phyloP scores from a whole-genome alignment of 64 coral and sea anemone genomes.

The Anthopleura sola region DNA sequence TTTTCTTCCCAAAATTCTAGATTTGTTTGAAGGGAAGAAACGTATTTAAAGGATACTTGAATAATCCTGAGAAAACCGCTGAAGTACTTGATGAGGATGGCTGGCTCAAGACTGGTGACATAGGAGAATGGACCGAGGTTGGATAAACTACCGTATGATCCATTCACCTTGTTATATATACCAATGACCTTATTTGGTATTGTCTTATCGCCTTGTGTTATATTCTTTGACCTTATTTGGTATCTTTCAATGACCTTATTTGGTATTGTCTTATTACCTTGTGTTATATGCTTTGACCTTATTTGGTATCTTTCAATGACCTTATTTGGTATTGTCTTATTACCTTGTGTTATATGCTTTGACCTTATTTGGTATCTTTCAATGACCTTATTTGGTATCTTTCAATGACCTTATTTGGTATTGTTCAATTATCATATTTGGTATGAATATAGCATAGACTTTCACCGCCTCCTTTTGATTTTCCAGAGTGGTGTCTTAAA shows the following conservation, averaged over 20 bases:
- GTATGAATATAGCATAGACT: too few relatives aligned
- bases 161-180: background rate
- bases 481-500: constrained; percentile 89
- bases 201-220: background rate
- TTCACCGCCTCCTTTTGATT: background rate
- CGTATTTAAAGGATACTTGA: constrained; percentile 86
- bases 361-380: too few relatives aligned
- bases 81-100: constrained; percentile 82
- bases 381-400: too few relatives aligned
- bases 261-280: too few relatives aligned
- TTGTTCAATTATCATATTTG: too few relatives aligned
- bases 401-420: too few relatives aligned
- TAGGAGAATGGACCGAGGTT: constrained; percentile 93
- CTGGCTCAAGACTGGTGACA: constrained; percentile 95
- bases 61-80: constrained; percentile 73
- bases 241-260: too few relatives aligned
- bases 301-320: too few relatives aligned
- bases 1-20: background rate
- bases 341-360: too few relatives aligned
- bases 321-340: too few relatives aligned
- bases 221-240: too few relatives aligned
- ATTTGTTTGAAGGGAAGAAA: constrained; percentile 86
- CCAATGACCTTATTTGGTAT: background rate
- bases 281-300: too few relatives aligned
- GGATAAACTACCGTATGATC: background rate